phyloP scores from a whole-genome alignment of 2,797 vertebrate genomes.

The Anisognathus igniventris region DNA sequence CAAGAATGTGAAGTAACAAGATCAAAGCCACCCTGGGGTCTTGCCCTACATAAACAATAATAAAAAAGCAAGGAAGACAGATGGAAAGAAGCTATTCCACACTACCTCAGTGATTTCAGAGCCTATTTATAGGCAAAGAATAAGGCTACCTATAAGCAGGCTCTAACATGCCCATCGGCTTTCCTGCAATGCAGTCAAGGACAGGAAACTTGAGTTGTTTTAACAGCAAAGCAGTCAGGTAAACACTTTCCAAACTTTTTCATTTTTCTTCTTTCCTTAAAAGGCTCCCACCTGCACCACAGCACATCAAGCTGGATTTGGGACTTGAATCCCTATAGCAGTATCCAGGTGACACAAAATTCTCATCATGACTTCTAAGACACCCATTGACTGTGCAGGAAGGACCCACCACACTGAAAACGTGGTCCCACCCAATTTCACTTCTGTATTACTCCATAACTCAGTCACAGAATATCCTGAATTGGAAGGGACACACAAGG shows the following conservation, averaged over 20 bases:
- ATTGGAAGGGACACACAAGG: not conserved
- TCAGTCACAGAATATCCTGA: not conserved
- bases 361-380: fast-evolving
- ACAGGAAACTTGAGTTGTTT: not conserved
- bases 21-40: conserved; percentile 36
- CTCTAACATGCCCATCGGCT: not conserved
- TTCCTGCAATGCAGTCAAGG: not conserved
- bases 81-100: not conserved
- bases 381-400: fast-evolving
- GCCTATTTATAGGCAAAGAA: conserved; percentile 3
- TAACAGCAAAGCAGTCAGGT: not conserved
- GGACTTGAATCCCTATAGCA: not conserved
- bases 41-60: conserved; percentile 40
- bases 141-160: not conserved
- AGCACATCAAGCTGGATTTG: not conserved
- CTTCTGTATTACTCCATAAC: not conserved
- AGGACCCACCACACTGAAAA: fast-evolving
- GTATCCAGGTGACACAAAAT: not conserved
- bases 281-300: not conserved
- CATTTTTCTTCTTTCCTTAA: not conserved
- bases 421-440: too few species aligned
- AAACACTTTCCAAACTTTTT: not conserved
- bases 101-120: not conserved
- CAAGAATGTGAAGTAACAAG: conserved; percentile 6
- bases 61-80: conserved; percentile 16